A percentile compares a stretch with the other conserved stretches of the same genome.
phyloP scores from a whole-genome alignment of 1,140 invertebrate species.

The Helicoverpa armigera region DNA sequence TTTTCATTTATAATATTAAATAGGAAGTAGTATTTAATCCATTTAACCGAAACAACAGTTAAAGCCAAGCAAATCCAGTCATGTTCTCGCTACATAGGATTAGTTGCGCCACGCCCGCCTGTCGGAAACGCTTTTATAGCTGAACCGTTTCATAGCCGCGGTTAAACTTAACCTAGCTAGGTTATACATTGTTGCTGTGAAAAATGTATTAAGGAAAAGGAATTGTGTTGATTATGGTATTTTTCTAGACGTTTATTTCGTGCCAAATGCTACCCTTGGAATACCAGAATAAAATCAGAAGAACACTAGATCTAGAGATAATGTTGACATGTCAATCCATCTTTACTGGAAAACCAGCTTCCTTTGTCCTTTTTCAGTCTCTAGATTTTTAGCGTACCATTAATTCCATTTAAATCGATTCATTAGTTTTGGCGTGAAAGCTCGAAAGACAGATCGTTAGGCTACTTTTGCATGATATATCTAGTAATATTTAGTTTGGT shows the following conservation, averaged over 20 bases:
- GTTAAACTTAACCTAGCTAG: neutral
- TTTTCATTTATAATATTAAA: neutral
- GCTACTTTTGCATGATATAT: too few relatives aligned
- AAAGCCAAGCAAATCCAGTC: constrained; percentile 6
- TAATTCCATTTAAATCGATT: too few relatives aligned
- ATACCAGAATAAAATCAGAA: neutral
- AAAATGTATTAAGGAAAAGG: neutral
- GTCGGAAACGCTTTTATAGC: constrained; percentile 32
- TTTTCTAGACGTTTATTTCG: neutral
- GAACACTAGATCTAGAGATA: too few relatives aligned
- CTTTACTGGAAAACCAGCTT: too few relatives aligned
- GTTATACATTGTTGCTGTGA: constrained; percentile 7
- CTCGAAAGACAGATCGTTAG: too few relatives aligned
- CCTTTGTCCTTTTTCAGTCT: too few relatives aligned
- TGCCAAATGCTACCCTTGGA: neutral
- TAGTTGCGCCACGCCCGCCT: constrained; percentile 20
- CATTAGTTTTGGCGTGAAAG: too few relatives aligned
- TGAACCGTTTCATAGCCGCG: constrained; percentile 14
- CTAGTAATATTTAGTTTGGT: too few relatives aligned
- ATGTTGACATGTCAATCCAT: too few relatives aligned
- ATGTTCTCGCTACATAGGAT: constrained; percentile 18
- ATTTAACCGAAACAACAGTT: neutral
- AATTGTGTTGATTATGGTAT: neutral
- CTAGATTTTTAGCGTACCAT: too few relatives aligned
- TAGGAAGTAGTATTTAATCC: too few relatives aligned